Percentiles rank a stretch among this genome's conserved stretches.
These are phyloP conservation scores for Poeciliopsis prolifica DNA, from an alignment of 2,113 vertebrate species.

Conservation along the genomic window DNA sequence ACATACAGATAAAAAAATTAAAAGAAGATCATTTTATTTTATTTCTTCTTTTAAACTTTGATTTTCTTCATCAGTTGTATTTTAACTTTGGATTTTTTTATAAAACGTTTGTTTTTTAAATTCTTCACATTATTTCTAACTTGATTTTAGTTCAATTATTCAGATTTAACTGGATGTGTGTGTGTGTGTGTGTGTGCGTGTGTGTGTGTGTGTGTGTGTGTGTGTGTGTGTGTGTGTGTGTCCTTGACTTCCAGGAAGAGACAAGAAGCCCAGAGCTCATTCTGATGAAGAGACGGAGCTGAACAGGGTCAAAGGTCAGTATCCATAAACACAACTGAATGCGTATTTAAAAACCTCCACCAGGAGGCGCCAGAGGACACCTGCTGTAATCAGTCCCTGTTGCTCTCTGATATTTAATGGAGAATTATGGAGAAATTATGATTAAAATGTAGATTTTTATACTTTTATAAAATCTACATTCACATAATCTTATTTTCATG, in stretches of 20 bases:
- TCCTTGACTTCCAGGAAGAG: conserved; percentile 32
- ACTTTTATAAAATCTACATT: no score
- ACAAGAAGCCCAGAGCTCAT: neutral
- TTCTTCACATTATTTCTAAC: no score
- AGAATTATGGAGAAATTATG: neutral
- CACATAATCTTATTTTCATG: neutral
- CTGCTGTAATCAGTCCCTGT: no score
- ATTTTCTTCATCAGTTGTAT: no score
- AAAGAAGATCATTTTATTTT: no score
- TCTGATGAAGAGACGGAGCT: conserved; percentile 62
- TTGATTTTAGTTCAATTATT: no score
- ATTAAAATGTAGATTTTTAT: neutral
- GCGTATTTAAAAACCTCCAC: neutral
- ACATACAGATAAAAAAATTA: no score
- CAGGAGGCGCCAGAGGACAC: conserved; percentile 26
- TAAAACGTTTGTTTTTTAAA: no score
- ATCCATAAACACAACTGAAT: neutral
- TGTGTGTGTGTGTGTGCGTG: neutral
- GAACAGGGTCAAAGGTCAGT: conserved; percentile 66
- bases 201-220: no score
- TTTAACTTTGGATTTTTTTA: no score
- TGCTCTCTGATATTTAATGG: neutral
- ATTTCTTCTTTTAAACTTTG: no score
- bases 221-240: neutral
- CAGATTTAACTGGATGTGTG: neutral